phyloP scores from a whole-genome alignment of 2,888 invertebrate species.

The Isotomurus palustris region DNA sequence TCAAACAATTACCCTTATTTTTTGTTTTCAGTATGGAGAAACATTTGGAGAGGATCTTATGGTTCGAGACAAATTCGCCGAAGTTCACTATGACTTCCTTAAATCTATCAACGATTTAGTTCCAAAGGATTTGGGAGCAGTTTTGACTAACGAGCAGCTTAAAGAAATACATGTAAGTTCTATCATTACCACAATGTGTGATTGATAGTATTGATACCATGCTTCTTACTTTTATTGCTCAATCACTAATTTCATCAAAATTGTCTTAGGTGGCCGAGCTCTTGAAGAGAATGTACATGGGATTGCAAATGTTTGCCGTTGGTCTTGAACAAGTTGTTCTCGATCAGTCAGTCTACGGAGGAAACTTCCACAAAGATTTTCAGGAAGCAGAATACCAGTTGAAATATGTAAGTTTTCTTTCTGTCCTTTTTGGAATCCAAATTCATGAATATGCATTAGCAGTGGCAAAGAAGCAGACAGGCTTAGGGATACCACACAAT shows the following conservation, averaged over 20 bases:
- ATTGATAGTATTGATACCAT: neutral
- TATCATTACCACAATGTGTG: too few relatives aligned
- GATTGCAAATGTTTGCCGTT: slow-evolving; percentile 66
- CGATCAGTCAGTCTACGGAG: slow-evolving; percentile 57
- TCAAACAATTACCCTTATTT: neutral
- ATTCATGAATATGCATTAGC: too few relatives aligned
- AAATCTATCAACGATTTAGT: slow-evolving; percentile 51
- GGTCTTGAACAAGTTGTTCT: slow-evolving; percentile 62
- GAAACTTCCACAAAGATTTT: slow-evolving; percentile 56
- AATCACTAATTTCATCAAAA: neutral
- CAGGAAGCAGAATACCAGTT: slow-evolving; percentile 59
- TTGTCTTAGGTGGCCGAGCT: slow-evolving; percentile 53
- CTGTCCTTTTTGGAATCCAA: too few relatives aligned
- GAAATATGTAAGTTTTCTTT: slow-evolving; percentile 55
- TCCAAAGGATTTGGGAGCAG: slow-evolving; percentile 51
- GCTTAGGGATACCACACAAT: too few relatives aligned
- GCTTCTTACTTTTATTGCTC: neutral
- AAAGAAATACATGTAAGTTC: slow-evolving; percentile 52
- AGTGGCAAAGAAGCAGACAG: too few relatives aligned
- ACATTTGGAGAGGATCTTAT: slow-evolving; percentile 45
- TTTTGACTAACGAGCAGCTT: slow-evolving; percentile 45
- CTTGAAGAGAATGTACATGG: slow-evolving; percentile 61
- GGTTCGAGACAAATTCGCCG: slow-evolving; percentile 51
- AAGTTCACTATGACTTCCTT: slow-evolving; percentile 55
- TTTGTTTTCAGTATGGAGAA: slow-evolving; percentile 41